Conservation (phyloP, 2,888 invertebrate genomes). For the Calameuta idolon region DNA sequence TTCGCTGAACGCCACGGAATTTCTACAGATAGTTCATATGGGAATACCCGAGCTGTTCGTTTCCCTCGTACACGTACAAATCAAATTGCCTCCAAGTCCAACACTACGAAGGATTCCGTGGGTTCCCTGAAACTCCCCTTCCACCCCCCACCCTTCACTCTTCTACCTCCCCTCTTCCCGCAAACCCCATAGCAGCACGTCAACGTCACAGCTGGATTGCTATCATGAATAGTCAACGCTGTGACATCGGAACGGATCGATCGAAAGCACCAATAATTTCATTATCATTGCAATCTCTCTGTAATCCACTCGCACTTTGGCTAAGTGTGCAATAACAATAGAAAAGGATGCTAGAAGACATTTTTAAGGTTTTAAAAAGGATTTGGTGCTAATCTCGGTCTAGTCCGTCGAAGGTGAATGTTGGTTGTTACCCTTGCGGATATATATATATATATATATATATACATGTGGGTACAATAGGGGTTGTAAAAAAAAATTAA, state of each 20-base stretch:
- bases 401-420: too few relatives aligned
- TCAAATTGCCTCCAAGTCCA: not conserved
- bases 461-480: too few relatives aligned
- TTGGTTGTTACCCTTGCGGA: too few relatives aligned
- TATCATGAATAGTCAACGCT: not conserved
- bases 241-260: not conserved
- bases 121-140: not conserved
- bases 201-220: not conserved
- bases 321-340: too few relatives aligned
- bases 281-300: too few relatives aligned
- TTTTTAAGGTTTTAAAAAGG: too few relatives aligned
- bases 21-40: not conserved
- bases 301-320: too few relatives aligned
- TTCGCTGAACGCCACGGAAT: not conserved
- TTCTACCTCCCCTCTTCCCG: not conserved
- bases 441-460: too few relatives aligned
- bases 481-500: too few relatives aligned
- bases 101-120: too few relatives aligned
- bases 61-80: not conserved
- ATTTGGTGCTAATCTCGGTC: too few relatives aligned
- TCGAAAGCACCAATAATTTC: not conserved
- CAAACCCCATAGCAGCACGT: not conserved
- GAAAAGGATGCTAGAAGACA: too few relatives aligned
- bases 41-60: not conserved
- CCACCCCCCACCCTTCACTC: accelerated